Conservation (phyloP, 2,888 invertebrate genomes). For the Ochropleura plecta region DNA sequence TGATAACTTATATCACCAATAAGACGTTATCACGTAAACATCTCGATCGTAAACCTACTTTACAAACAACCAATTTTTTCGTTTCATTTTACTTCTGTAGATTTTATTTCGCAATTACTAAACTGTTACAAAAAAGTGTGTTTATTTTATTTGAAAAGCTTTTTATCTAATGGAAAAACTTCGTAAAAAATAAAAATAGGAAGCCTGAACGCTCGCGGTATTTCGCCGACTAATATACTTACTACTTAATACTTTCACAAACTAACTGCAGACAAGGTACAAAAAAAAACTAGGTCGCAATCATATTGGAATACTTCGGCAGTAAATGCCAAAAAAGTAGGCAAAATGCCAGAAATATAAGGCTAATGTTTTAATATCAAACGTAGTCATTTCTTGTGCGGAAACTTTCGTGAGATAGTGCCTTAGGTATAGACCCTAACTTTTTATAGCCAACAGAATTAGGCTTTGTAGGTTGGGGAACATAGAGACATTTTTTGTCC, state of each 20-base stretch:
- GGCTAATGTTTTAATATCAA: slow-evolving; percentile 42
- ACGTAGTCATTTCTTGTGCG: slow-evolving; percentile 31
- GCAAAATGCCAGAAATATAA: slow-evolving; percentile 23
- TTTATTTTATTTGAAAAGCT: slow-evolving; percentile 16
- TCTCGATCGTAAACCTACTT: too few relatives aligned
- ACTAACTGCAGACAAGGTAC: slow-evolving; percentile 15
- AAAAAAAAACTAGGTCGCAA: slow-evolving; percentile 20
- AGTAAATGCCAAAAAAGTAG: slow-evolving; percentile 26
- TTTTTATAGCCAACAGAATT: slow-evolving; percentile 44
- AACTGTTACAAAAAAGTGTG: not conserved
- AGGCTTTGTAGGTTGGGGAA: slow-evolving; percentile 29
- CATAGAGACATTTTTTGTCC: slow-evolving; percentile 21
- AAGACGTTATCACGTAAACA: too few relatives aligned
- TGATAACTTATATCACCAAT: too few relatives aligned
- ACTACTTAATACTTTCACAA: slow-evolving; percentile 35
- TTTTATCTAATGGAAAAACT: slow-evolving; percentile 9
- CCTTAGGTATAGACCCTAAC: slow-evolving; percentile 16
- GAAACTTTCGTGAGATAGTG: slow-evolving; percentile 35
- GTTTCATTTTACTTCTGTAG: not conserved
- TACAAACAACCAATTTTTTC: too few relatives aligned
- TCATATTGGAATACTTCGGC: slow-evolving; percentile 17
- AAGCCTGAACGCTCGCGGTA: slow-evolving; percentile 1
- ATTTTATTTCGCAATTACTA: not conserved
- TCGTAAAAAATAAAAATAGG: slow-evolving; percentile 19
- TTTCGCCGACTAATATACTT: slow-evolving; percentile 27